Conservation (phyloP, 2,113 vertebrate species). For the Okapia johnstoni region DNA sequence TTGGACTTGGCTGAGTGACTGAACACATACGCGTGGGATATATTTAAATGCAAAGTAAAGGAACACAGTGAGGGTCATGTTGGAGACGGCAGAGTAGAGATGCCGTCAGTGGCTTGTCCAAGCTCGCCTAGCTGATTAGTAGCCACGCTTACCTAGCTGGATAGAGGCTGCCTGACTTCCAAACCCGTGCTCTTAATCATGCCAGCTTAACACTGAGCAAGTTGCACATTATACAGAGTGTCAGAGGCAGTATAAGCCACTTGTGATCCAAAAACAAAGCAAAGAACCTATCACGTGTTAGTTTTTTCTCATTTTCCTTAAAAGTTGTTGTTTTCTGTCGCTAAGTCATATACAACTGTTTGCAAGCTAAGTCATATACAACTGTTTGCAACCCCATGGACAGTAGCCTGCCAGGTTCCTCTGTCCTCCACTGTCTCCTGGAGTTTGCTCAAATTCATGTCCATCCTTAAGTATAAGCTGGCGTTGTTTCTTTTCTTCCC, state of each 20-base stretch:
- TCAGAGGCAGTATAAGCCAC: not conserved
- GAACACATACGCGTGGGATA: not conserved
- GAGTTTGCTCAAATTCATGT: not conserved
- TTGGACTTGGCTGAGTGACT: not conserved
- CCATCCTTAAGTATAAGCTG: not conserved
- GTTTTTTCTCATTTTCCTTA: not conserved
- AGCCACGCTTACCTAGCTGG: not conserved
- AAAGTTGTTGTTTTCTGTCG: not conserved
- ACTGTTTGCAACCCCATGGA: not conserved
- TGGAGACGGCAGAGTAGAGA: not conserved
- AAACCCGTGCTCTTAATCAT: rapidly evolving
- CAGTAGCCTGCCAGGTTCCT: not conserved
- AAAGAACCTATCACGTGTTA: not conserved
- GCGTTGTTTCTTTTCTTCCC: not conserved
- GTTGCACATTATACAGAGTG: rapidly evolving
- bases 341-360: not conserved
- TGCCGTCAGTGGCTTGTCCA: not conserved
- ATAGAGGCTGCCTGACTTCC: not conserved
- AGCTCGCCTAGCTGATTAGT: not conserved
- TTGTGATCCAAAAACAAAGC: not conserved
- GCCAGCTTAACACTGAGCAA: not conserved
- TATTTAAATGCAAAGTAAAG: not conserved
- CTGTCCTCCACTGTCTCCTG: not conserved
- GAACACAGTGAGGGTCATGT: rapidly evolving
- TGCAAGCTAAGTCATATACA: too few species aligned